Percentiles rank a stretch among this genome's conserved stretches.
phyloP scores from a whole-genome alignment of 2,888 invertebrate genomes.

The Steinernema scapterisci region DNA sequence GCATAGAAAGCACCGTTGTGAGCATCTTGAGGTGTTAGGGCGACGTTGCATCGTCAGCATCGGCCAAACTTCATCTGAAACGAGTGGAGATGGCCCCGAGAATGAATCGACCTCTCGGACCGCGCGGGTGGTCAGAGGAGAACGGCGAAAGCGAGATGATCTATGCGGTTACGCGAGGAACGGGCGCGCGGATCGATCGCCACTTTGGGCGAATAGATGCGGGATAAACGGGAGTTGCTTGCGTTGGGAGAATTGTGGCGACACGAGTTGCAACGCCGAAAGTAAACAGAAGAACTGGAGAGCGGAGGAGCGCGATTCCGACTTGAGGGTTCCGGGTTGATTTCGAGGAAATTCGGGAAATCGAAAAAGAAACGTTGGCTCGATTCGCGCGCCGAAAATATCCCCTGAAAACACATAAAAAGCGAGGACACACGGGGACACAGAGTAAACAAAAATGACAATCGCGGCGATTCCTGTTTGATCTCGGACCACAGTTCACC shows the following conservation, averaged over 20 bases:
- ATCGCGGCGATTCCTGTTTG: too few relatives aligned
- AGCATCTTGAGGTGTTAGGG: conserved; percentile 55
- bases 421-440: too few relatives aligned
- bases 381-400: too few relatives aligned
- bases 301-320: background rate
- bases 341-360: background rate
- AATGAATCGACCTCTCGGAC: background rate
- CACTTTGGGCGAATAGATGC: background rate
- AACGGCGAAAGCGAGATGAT: background rate
- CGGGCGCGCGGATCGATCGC: conserved; percentile 22
- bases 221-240: background rate
- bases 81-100: background rate
- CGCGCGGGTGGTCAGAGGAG: too few relatives aligned
- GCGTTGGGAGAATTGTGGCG: background rate
- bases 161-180: conserved; percentile 10
- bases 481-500: too few relatives aligned
- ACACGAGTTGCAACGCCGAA: background rate
- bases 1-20: conserved; percentile 63
- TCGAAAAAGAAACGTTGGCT: background rate
- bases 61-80: background rate
- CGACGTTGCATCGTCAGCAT: background rate
- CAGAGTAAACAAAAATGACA: too few relatives aligned
- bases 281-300: background rate
- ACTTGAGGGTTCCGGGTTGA: background rate
- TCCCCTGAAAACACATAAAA: too few relatives aligned